Percentiles rank a stretch among this genome's conserved stretches.
phyloP scores from a whole-genome alignment of 2,888 invertebrate species.

The Gastracanthus pulcherrimus region DNA sequence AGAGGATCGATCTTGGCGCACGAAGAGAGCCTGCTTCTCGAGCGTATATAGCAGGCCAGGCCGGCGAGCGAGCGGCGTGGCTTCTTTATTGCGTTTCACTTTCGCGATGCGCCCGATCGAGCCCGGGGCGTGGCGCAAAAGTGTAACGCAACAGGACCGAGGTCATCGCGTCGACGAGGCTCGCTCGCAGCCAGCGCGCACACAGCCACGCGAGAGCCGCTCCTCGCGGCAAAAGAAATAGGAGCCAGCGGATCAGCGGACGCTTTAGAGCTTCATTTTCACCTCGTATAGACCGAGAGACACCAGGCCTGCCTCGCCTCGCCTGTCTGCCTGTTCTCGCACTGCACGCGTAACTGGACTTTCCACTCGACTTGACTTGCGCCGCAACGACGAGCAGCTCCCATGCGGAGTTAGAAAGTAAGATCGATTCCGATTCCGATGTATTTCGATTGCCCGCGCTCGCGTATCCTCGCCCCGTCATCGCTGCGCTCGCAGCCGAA shows the following conservation, averaged over 20 bases:
- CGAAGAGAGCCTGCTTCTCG: slow-evolving; percentile 59
- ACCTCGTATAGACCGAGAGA: slow-evolving; percentile 34
- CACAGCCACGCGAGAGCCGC: not conserved
- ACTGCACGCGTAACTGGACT: slow-evolving; percentile 49
- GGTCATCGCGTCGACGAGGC: slow-evolving; percentile 64
- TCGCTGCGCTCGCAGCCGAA: not conserved
- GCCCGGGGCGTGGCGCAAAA: slow-evolving; percentile 75
- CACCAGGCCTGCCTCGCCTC: too few relatives aligned
- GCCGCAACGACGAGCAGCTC: slow-evolving; percentile 50
- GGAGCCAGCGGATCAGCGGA: slow-evolving; percentile 38
- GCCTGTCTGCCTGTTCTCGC: not conserved
- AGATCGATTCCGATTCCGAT: slow-evolving; percentile 62
- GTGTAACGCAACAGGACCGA: slow-evolving; percentile 75
- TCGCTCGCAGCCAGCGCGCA: not conserved
- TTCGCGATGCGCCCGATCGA: slow-evolving; percentile 76
- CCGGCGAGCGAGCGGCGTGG: slow-evolving; percentile 62
- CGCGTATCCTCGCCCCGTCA: too few relatives aligned
- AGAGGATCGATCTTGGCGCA: slow-evolving; percentile 59
- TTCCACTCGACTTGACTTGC: slow-evolving; percentile 50
- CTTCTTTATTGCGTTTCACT: slow-evolving; percentile 77
- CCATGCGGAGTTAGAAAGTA: slow-evolving; percentile 66
- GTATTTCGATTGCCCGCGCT: slow-evolving; percentile 13
- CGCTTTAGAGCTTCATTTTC: slow-evolving; percentile 57
- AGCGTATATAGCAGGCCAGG: too few relatives aligned
- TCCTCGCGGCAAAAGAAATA: slow-evolving; percentile 40